Percentiles rank a stretch among this genome's conserved stretches.
Evolutionary conservation across 2,888 invertebrate genomes (phyloP).

Genomic region (Tinea pellionella): DNA sequence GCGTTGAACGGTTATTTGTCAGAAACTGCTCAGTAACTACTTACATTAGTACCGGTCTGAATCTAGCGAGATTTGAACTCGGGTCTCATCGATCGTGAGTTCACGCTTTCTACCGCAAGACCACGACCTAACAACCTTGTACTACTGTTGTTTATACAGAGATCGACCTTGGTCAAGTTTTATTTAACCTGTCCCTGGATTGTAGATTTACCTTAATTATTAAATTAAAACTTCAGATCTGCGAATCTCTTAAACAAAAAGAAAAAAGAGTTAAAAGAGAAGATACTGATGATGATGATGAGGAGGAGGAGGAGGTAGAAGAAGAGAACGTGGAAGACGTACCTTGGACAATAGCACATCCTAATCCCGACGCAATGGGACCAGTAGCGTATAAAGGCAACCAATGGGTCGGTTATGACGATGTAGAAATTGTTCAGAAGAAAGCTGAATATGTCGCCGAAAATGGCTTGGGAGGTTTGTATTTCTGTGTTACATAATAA

Average conservation of each 20-base stretch:
- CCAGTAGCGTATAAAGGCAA: slow-evolving; percentile 87
- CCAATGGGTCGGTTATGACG: slow-evolving; percentile 96
- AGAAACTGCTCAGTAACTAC: too few species aligned
- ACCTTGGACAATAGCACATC: slow-evolving; percentile 83
- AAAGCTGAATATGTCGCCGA: slow-evolving; percentile 89
- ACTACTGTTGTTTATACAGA: too few species aligned
- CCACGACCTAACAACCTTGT: too few species aligned
- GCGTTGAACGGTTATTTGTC: too few species aligned
- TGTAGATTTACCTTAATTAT: too few species aligned
- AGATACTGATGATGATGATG: slow-evolving; percentile 37
- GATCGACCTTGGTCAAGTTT: too few species aligned
- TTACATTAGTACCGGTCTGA: too few species aligned
- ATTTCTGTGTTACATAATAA: not conserved
- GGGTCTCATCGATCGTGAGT: too few species aligned
- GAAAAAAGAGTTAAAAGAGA: slow-evolving; percentile 34
- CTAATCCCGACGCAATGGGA: slow-evolving; percentile 85
- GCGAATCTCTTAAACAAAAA: slow-evolving; percentile 75
- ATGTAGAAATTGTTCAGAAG: slow-evolving; percentile 82
- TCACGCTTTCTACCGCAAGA: too few species aligned
- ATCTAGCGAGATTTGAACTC: too few species aligned
- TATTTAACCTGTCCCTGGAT: too few species aligned
- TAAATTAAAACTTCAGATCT: slow-evolving; percentile 76
- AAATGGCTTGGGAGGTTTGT: slow-evolving; percentile 81
- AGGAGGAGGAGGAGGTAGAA: slow-evolving; percentile 37
- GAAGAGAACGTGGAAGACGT: slow-evolving; percentile 70